A percentile compares a stretch with the other conserved stretches of the same genome.
These are phyloP conservation scores for Genyomyrus donnyi DNA, from an alignment of 2,113 vertebrate genomes.

Conservation along the genomic window DNA sequence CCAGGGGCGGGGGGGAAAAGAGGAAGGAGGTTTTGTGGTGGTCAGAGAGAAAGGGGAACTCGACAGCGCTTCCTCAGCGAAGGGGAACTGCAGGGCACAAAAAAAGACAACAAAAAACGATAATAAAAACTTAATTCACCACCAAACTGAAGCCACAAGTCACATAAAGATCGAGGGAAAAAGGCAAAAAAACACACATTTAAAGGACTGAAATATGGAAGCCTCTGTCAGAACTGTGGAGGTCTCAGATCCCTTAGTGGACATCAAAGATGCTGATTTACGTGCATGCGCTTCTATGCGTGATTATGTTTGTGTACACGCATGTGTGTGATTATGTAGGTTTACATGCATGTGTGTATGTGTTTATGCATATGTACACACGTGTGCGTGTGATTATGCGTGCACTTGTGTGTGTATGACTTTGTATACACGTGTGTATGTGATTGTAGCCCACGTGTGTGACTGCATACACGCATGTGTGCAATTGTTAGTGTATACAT, in stretches of 20 bases:
- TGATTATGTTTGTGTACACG: not conserved
- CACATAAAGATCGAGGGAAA: not conserved
- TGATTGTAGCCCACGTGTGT: too few species aligned
- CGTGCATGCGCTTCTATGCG: not conserved
- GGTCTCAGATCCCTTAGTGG: not conserved
- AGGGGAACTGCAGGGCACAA: not conserved
- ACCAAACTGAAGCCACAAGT: not conserved
- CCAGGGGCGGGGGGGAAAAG: not conserved
- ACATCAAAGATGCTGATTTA: not conserved
- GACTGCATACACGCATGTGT: not conserved
- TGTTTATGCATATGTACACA: not conserved
- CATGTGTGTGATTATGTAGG: not conserved
- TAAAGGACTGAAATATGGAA: not conserved
- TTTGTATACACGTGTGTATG: not conserved
- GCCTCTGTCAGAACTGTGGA: not conserved
- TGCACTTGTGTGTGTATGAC: not conserved
- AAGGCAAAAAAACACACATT: not conserved
- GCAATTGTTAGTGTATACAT: not conserved
- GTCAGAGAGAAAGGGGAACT: constrained; percentile 11
- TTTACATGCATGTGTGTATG: not conserved
- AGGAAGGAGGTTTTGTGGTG: not conserved
- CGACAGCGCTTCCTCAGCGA: not conserved
- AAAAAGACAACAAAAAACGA: not conserved
- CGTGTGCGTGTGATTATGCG: not conserved
- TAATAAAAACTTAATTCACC: constrained; percentile 8